phyloP scores from a whole-genome alignment of 1,140 invertebrate species.

The Panagrolaimus sp. region DNA sequence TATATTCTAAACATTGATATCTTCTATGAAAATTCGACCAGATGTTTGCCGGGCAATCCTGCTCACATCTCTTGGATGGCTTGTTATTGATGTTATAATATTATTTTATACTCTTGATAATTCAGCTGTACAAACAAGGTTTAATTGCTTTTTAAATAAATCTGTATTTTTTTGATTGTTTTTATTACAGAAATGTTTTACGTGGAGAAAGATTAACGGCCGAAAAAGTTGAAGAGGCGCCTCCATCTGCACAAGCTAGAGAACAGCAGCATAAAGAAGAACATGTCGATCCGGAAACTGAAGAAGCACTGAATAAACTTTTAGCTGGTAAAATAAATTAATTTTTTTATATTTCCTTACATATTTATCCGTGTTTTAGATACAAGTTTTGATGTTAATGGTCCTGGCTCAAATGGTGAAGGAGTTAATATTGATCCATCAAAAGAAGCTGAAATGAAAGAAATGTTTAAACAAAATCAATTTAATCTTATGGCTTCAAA shows the following conservation, averaged over 20 bases:
- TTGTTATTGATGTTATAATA: slow-evolving; percentile 12
- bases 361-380: not conserved
- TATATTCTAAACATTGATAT: not conserved
- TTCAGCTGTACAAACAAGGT: slow-evolving; percentile 9
- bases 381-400: not conserved
- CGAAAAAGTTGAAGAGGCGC: too few relatives aligned
- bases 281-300: not conserved
- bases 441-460: slow-evolving; percentile 6
- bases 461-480: slow-evolving; percentile 21
- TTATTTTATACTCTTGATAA: slow-evolving; percentile 9
- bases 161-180: slow-evolving; percentile 9
- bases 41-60: slow-evolving; percentile 11
- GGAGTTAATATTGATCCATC: not conserved
- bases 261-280: not conserved
- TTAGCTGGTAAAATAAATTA: not conserved
- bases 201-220: not conserved
- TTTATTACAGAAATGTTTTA: slow-evolving; percentile 1
- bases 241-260: too few relatives aligned
- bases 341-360: not conserved
- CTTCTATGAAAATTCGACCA: slow-evolving; percentile 11
- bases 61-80: slow-evolving; percentile 12
- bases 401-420: slow-evolving; percentile 17
- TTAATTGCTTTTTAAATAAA: not conserved
- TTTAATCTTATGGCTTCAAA: slow-evolving; percentile 35
- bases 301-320: slow-evolving; percentile 8